These are phyloP conservation scores for Callyntrura sp. DNA, from an alignment of 2,888 invertebrate genomes.

Conservation along the genomic window DNA sequence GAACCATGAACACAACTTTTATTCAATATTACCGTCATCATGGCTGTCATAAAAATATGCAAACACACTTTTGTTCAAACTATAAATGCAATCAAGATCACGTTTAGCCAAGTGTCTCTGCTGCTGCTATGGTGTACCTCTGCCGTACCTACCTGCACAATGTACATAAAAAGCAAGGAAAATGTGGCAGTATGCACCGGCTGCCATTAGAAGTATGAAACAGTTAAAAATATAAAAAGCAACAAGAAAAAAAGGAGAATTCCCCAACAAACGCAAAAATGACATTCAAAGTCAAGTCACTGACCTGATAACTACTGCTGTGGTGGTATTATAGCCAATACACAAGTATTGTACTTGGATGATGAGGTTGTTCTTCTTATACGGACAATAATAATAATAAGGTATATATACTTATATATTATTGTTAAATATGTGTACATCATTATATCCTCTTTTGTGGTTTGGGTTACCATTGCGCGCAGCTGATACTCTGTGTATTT, in stretches of 20 bases:
- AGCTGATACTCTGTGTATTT: not conserved
- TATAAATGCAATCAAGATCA: constrained; percentile 52
- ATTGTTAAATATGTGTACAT: not conserved
- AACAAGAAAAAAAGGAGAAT: not conserved
- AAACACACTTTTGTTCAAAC: constrained; percentile 24
- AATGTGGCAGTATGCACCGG: not conserved
- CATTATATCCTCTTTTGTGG: not conserved
- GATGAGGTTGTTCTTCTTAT: not conserved
- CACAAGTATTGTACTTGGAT: not conserved
- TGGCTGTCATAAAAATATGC: constrained; percentile 43
- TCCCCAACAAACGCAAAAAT: constrained; percentile 25
- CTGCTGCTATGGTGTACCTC: not conserved
- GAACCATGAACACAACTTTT: not conserved
- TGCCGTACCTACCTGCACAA: too few relatives aligned
- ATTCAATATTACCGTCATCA: constrained; percentile 24
- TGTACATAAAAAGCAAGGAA: not conserved
- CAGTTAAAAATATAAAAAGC: constrained; percentile 34
- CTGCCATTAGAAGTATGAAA: not conserved
- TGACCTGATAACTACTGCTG: constrained; percentile 56
- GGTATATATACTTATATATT: constrained; percentile 4
- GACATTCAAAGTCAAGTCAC: constrained; percentile 66
- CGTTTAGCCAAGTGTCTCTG: constrained; percentile 26
- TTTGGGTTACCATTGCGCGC: not conserved
- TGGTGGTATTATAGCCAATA: constrained; percentile 6
- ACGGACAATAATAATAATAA: not conserved